Evolutionary conservation across 2,797 vertebrate species (phyloP), one percentile per base, ranked within the genome.

Genomic region (Cossypha niveicapilla): DNA sequence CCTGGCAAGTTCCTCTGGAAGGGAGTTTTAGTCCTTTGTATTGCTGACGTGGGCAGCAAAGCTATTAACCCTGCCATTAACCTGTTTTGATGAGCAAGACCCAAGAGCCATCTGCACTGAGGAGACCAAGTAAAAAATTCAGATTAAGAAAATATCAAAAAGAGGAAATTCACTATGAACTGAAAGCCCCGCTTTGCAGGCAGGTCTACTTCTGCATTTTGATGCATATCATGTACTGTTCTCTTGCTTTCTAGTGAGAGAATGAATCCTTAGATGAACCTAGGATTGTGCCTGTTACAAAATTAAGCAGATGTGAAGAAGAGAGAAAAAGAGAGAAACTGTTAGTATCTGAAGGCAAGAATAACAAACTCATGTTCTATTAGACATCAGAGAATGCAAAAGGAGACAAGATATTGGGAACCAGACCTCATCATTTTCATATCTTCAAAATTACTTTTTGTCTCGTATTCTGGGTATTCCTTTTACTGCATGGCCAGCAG

Each of bases 251-350:
- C 58, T 67, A 76, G 63, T 74, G 83, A 70, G 70, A 51, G 58
- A 90, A 84, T 48, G 91, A 92, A 90, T 85, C 91, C 92, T 95
- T 86, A 91, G 51, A 72, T 93, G 80, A 93, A 94, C 86, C 34
- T 60, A 45, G 13, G 34, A 42, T 76, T 86, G 47, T 90, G 58
- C 32, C 35, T 81, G 19, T 86, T 88, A 61, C 56, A 62, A 60
- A 77, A 92, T 51, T 47, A 72, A 75, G 37, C 50, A 82, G 41
- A 65, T 62, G 57, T 3, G 3, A 86, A 54, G 50, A 86, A 51
- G 3, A 84, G 67, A 67, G 50, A 65, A 37, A 72, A 73, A 35
- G 42, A 87, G 13, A 77, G 22, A 70, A 88, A 63, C 13, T 70
- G 42, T 65, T 86, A 51, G 35, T 58, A 51, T 50, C 25, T 81